Conservation (phyloP, 2,888 invertebrate species). For the Leptopilina drosophilae region DNA sequence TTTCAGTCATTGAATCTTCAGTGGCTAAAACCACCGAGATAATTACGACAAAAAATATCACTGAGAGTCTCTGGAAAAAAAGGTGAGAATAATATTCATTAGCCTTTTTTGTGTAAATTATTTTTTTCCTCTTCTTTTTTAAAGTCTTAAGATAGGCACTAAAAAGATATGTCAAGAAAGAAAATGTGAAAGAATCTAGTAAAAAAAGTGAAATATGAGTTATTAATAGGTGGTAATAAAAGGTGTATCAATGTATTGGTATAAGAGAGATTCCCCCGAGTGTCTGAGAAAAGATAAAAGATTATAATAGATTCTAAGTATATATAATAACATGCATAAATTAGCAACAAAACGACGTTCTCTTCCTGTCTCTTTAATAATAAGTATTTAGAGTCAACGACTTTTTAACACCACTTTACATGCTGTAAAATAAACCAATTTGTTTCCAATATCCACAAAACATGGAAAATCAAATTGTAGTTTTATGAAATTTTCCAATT, state of each 20-base stretch:
- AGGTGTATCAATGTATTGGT: slow-evolving; percentile 12
- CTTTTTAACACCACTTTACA: background rate
- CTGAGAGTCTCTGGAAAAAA: slow-evolving; percentile 56
- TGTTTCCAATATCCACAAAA: background rate
- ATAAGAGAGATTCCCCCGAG: slow-evolving; percentile 9
- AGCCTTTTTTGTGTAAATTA: background rate
- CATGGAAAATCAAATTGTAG: background rate
- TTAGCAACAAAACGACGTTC: slow-evolving; percentile 14
- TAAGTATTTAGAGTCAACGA: background rate
- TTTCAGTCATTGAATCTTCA: slow-evolving; percentile 56
- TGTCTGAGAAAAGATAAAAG: background rate
- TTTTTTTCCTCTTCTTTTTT: background rate
- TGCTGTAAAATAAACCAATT: background rate
- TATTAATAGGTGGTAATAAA: slow-evolving; percentile 20
- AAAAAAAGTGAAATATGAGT: slow-evolving; percentile 7
- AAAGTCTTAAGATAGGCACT: background rate
- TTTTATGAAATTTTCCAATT: background rate
- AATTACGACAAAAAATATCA: slow-evolving; percentile 50
- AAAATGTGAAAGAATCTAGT: background rate
- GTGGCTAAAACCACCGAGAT: slow-evolving; percentile 49
- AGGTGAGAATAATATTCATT: too few relatives aligned
- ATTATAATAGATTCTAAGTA: slow-evolving; percentile 26
- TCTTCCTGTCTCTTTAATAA: slow-evolving; percentile 14
- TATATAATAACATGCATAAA: slow-evolving; percentile 27
- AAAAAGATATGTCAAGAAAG: background rate